Conservation (phyloP, 2,888 invertebrate species). For the Hydrotaea cyrtoneurina region DNA sequence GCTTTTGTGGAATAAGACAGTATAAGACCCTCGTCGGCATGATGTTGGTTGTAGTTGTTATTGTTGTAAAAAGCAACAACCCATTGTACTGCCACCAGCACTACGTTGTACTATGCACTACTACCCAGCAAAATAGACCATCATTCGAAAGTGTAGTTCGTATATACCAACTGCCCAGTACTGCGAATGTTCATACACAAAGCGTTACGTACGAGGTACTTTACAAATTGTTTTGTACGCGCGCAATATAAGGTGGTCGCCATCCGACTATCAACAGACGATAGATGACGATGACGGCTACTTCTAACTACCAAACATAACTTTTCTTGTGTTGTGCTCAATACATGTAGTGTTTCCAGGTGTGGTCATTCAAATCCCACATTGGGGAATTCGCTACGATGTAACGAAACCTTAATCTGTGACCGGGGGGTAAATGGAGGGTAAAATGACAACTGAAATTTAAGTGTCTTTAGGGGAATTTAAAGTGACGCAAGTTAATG, state of each 20-base stretch:
- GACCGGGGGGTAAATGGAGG: neutral
- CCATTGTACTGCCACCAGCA: neutral
- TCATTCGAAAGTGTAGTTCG: neutral
- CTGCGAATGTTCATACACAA: neutral
- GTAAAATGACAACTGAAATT: slow-evolving; percentile 1
- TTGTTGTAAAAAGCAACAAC: neutral
- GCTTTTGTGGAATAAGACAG: slow-evolving; percentile 50
- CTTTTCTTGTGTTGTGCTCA: neutral
- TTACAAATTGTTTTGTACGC: slow-evolving; percentile 29
- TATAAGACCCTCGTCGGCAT: slow-evolving; percentile 37
- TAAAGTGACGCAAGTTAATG: slow-evolving; percentile 8
- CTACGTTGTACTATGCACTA: neutral
- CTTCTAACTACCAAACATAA: neutral
- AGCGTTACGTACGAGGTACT: neutral
- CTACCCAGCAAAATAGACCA: neutral
- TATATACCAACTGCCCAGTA: neutral
- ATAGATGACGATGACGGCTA: neutral
- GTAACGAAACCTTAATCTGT: neutral
- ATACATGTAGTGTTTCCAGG: slow-evolving; percentile 30
- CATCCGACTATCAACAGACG: no score
- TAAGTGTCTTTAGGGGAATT: slow-evolving; percentile 26
- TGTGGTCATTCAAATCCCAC: slow-evolving; percentile 34
- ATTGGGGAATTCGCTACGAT: slow-evolving; percentile 21
- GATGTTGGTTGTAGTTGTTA: neutral
- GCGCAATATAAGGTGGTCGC: slow-evolving; percentile 10